phyloP scores from a whole-genome alignment of 1,140 invertebrate species.

The Apis laboriosa region DNA sequence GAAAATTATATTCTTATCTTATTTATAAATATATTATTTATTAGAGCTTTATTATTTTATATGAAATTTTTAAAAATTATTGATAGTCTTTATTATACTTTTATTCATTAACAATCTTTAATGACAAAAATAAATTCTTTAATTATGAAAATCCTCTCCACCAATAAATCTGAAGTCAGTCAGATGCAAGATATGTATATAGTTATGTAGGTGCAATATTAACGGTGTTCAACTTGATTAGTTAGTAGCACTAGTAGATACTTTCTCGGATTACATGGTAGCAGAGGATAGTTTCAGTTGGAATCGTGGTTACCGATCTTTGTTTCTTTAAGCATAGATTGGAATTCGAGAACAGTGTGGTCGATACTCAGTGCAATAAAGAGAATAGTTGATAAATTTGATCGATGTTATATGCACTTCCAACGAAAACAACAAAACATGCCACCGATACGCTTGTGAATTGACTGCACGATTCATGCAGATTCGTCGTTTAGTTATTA shows the following conservation, averaged over 20 bases:
- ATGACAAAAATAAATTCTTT: neutral
- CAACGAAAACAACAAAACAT: constrained; percentile 21
- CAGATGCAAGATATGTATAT: no score
- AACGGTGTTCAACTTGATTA: constrained; percentile 17
- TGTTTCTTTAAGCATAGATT: neutral
- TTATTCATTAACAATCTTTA: neutral
- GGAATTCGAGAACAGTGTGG: neutral
- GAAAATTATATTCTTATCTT: no score
- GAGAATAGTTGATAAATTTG: neutral
- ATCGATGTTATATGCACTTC: neutral
- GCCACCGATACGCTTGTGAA: constrained; percentile 26
- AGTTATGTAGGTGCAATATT: neutral
- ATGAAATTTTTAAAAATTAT: no score
- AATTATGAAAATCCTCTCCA: neutral
- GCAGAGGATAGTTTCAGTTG: constrained; percentile 7
- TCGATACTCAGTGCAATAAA: neutral
- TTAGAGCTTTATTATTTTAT: no score
- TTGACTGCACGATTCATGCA: constrained; percentile 25
- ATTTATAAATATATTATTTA: neutral
- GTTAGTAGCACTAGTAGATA: neutral
- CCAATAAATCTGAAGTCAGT: neutral
- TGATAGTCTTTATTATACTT: no score
- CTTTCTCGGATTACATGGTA: constrained; percentile 25
- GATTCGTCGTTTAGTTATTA: constrained; percentile 30
- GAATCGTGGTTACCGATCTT: constrained; percentile 5